These are phyloP conservation scores for Ochropleura plecta DNA, from an alignment of 2,888 invertebrate genomes.

Conservation along the genomic window DNA sequence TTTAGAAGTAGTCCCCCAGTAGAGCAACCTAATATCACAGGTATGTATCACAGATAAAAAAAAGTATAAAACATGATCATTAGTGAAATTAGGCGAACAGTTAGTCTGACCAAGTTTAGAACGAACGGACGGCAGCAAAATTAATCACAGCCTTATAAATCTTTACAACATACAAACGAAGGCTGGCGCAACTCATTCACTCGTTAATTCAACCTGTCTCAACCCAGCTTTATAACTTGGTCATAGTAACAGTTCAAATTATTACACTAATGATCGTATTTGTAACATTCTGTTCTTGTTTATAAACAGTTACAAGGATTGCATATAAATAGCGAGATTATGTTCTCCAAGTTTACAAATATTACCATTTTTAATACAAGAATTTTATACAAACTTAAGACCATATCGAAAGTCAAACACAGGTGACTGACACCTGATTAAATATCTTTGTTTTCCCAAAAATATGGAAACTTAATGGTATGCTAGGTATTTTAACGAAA, in stretches of 20 bases:
- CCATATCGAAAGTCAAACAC: constrained; percentile 27
- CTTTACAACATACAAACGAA: constrained; percentile 13
- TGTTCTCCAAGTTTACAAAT: constrained; percentile 44
- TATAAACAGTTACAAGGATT: constrained; percentile 40
- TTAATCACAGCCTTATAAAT: constrained; percentile 35
- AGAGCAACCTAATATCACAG: constrained; percentile 88
- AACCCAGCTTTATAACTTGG: constrained; percentile 10
- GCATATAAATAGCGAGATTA: constrained; percentile 36
- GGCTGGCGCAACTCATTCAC: neutral
- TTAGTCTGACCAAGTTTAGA: constrained; percentile 42
- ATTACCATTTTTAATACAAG: constrained; percentile 28
- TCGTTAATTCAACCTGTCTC: constrained; percentile 2
- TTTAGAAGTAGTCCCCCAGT: constrained; percentile 88
- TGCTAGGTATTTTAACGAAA: neutral
- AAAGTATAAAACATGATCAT: constrained; percentile 21
- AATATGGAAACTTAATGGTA: constrained; percentile 1
- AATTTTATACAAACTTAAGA: constrained; percentile 24
- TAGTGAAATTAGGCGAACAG: constrained; percentile 46
- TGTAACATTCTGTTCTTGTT: constrained; percentile 34
- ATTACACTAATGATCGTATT: constrained; percentile 27
- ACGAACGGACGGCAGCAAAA: constrained; percentile 8
- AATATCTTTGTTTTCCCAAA: constrained; percentile 8
- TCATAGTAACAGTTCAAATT: constrained; percentile 22
- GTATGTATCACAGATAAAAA: constrained; percentile 68
- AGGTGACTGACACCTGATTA: constrained; percentile 35